Base-by-base conservation (phyloP, 2,797 vertebrate genomes). In the Scomberomorus guttatus region DNA sequence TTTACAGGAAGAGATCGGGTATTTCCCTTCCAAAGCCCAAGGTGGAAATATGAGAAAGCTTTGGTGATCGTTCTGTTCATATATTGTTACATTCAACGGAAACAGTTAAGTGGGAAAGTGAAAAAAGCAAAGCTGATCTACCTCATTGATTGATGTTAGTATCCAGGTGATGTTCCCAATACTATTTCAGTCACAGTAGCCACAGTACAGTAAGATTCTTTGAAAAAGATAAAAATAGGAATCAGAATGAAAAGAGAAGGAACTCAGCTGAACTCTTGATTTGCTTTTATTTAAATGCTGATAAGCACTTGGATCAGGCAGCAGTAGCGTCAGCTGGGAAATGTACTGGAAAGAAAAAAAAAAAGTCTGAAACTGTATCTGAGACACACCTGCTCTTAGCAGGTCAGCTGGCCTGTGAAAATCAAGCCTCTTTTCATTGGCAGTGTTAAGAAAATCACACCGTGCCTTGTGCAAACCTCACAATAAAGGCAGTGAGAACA, bases 381-480 rank as follows among this genome's bases (percentile, higher is more conserved):
- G 84, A 86, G 91, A 86, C 93, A 95, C 95, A 94, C 95, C 95
- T 96, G 94, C 91, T 94, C 86, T 90, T 91, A 91, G 84, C 80
- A 85, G 92, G 92, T 93, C 92, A 91, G 82, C 87, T 82, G 90
- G 65, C 82, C 85, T 90, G 90, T 94, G 93, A 93, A 94, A 95
- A 94, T 89, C 89, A 68, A 91, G 78, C 81, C 69, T 83, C 92
- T 87, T 92, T 95, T 95, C 92, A 94, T 61, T 65, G 81, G 79
- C 76, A 34, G 68, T 69, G 83, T 92, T 82, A 55, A 84, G 90
- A 91, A 93, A 91, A 87, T 90, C 85, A 79, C 86, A 88, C 90
- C 83, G 51, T 76, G 76, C 84, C 84, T 84, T 74, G 86, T 52
- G 63, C 82, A 81, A 85, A 87, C 50, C 67, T 85, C 80, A 94